phyloP scores from a whole-genome alignment of 2,888 invertebrate species.

The Tuta absoluta region DNA sequence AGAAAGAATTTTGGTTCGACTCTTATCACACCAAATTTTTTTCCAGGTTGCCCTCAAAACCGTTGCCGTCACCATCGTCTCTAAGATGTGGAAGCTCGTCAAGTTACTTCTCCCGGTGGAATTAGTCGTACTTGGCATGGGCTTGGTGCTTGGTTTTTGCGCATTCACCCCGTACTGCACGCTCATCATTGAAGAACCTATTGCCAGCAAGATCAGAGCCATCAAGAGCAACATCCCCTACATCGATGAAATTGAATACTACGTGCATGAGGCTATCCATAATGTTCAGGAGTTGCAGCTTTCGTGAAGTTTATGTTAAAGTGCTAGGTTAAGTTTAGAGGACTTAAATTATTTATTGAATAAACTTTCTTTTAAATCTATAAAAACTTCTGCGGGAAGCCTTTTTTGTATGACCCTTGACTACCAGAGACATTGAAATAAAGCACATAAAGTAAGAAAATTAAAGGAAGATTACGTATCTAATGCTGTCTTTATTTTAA shows the following conservation, averaged over 20 bases:
- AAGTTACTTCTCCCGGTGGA: constrained; percentile 27
- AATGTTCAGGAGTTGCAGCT: not conserved
- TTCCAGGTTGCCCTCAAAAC: constrained; percentile 39
- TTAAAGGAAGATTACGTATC: too few relatives aligned
- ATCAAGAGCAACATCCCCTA: constrained; percentile 61
- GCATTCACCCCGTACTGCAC: constrained; percentile 79
- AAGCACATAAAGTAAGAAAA: too few relatives aligned
- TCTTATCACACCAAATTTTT: too few relatives aligned
- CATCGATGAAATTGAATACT: constrained; percentile 43
- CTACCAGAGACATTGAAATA: too few relatives aligned
- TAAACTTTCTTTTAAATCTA: not conserved
- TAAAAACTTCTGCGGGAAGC: not conserved
- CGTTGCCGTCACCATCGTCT: not conserved
- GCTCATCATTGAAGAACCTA: constrained; percentile 65
- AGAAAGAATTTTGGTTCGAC: not conserved
- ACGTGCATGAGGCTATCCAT: constrained; percentile 71
- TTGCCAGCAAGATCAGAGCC: constrained; percentile 57
- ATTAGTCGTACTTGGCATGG: constrained; percentile 41
- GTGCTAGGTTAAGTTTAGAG: constrained; percentile 6
- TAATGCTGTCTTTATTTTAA: too few relatives aligned
- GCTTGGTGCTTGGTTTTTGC: constrained; percentile 78
- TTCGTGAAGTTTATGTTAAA: not conserved
- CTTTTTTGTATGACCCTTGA: not conserved
- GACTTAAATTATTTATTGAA: constrained; percentile 49
- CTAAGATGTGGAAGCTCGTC: not conserved